These are phyloP conservation scores for Helicolenus hilgendorfi DNA, from an alignment of 2,797 vertebrate species.

Conservation along the genomic window DNA sequence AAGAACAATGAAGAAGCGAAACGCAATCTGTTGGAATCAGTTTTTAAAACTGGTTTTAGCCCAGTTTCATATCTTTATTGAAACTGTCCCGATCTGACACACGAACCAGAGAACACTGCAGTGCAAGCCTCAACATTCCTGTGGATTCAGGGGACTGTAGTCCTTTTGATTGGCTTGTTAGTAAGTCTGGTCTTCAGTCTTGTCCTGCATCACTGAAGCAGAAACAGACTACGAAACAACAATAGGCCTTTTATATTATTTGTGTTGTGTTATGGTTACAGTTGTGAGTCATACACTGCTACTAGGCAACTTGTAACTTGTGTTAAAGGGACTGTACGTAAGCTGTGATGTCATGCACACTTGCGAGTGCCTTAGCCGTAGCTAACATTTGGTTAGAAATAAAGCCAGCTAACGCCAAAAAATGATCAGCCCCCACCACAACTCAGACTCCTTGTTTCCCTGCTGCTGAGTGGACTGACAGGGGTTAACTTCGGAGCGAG, in stretches of 20 bases:
- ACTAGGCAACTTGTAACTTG: background rate
- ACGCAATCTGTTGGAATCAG: background rate
- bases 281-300: background rate
- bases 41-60: background rate
- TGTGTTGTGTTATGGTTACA: background rate
- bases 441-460: no score
- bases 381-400: no score
- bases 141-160: background rate
- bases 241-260: background rate
- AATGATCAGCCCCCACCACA: no score
- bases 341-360: no score
- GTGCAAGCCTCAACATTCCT: background rate
- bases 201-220: background rate
- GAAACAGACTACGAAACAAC: background rate
- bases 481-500: no score
- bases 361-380: no score
- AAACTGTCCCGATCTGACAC: background rate
- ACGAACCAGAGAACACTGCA: background rate
- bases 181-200: background rate
- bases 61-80: background rate
- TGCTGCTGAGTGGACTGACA: no score
- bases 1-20: slow-evolving; percentile 12
- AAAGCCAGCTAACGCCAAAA: no score
- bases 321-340: no score
- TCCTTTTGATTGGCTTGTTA: background rate